Evolutionary conservation across 2,888 invertebrate genomes (phyloP), one percentile per base, ranked within the genome.

Genomic region (Baccha elongata): DNA sequence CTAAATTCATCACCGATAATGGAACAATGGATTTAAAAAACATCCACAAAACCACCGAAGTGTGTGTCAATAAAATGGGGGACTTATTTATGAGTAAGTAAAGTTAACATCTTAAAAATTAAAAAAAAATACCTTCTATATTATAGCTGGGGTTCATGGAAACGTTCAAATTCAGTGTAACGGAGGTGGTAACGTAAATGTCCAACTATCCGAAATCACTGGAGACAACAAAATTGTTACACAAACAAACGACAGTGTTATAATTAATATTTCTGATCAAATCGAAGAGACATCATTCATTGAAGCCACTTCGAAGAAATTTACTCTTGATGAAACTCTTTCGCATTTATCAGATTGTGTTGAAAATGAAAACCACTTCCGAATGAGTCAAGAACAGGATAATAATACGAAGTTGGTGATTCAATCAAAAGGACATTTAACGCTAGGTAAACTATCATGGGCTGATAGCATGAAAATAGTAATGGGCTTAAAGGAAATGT

Each of bases 381-480:
- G 85, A 17, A 86, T 86, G 64, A 86, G 88, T 7, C 86, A 78
- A 32, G 86, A 87, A 26, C 65, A 81, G 4, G 85, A 87, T 15
- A 85, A 84, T 15, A 68, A 84, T n/a, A 87, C 88, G 69, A 86
- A 86, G 62, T 85, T 88, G 26, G 42, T 81, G 6, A 85, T 90
- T 6, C 73, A 72, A 21, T 86, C 87, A 35, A 88, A 86, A 1
- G 88, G 89, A 10, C 60, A 79, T 15, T 44, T 90, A 1, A 87
- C 86, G 2, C 60, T 91, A 10, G 90, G 91, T 7, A 91, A 90
- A 72, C 87, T 88, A 8, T 90, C 91, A 1, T 91, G 91, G 91
- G 87, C 86, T 42, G 90, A 90, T 29, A 87, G 86, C 75, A 85
- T 90, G 85, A 86, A 85, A 52, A 84, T 84, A 13, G 29, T 79